Evolutionary conservation across 2,113 vertebrate genomes (phyloP), one percentile per base, ranked within the genome.

Genomic region (Rhegmatorhina hoffmannsi): DNA sequence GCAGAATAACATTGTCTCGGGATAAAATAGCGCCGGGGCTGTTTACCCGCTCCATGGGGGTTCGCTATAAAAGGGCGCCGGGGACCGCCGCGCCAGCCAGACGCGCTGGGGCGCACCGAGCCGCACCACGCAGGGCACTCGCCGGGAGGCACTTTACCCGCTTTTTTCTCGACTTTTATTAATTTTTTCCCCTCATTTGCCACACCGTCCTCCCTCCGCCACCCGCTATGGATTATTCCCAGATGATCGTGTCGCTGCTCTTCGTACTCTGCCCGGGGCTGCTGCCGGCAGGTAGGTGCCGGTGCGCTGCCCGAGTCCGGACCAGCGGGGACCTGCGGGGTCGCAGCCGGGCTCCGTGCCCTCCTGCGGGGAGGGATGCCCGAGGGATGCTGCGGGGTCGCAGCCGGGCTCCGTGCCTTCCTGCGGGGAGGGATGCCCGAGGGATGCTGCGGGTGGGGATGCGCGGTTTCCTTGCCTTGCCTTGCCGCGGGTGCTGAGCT

Each of bases 1-100:
- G 97, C 97, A 98, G 98, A 98, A 98, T 97, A 98, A 96, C 98
- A 98, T 96, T 98, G 98, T 98, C 97, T 98, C 92, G 91, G 97
- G 97, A 96, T 97, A 97, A 98, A 97, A 97, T 97, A 97, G 97
- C 97, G 97, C 98, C 90, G 97, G 92, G 92, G 97, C 97, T 98
- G 98, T 98, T 98, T 97, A 98, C 98, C 96, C 97, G 91, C 97
- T 96, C 97, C 94, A 98, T 96, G 97, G 98, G 97, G 96, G 96
- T 97, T 96, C 97, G 94, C 95, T 98, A 98, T 98, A 98, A 98
- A 98, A 98, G 96, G 95, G 66, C 95, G 43, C 72, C 85, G 94
- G 93, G 62, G 94, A 87, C 94, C 85, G 96, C 96, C 90, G 95
- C 92, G 92, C 92, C 50, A 92, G 97, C 29, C 98, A 98, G 97